Evolutionary conservation across 2,888 invertebrate species (phyloP).

Genomic region (Clitarchus hookeri): DNA sequence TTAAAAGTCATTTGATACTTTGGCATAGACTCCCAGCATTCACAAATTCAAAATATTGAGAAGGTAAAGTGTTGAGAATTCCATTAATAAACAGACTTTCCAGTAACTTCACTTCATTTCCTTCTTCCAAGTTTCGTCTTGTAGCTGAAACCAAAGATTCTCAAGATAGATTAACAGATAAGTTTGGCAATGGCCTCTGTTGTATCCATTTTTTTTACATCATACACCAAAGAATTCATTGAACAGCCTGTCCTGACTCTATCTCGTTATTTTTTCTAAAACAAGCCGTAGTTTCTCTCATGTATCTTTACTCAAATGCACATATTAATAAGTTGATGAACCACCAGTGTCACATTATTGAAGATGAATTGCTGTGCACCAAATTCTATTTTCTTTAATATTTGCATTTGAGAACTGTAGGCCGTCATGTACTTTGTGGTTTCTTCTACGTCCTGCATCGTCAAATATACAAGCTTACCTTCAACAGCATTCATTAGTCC

Average conservation of each 20-base stretch:
- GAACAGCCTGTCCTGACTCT: slow-evolving; percentile 36
- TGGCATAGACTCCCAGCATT: not conserved
- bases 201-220: too few relatives aligned
- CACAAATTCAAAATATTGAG: not conserved
- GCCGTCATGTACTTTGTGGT: too few relatives aligned
- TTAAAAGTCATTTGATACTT: not conserved
- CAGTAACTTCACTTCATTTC: slow-evolving; percentile 30
- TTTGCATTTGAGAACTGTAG: not conserved
- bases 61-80: not conserved
- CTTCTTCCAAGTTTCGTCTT: slow-evolving; percentile 38
- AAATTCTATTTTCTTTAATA: not conserved
- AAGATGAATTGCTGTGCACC: not conserved
- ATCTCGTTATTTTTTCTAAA: slow-evolving; percentile 34
- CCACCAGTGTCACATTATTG: not conserved
- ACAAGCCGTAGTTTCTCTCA: slow-evolving; percentile 33
- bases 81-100: slow-evolving; percentile 23
- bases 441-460: too few relatives aligned
- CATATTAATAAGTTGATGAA: not conserved
- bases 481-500: too few relatives aligned
- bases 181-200: slow-evolving; percentile 34
- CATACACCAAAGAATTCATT: slow-evolving; percentile 36
- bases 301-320: slow-evolving; percentile 26
- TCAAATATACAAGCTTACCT: too few relatives aligned
- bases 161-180: slow-evolving; percentile 34
- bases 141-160: slow-evolving; percentile 33